These are phyloP conservation scores for Baryphthengus martii DNA, from an alignment of 2,113 vertebrate species.

Conservation along the genomic window DNA sequence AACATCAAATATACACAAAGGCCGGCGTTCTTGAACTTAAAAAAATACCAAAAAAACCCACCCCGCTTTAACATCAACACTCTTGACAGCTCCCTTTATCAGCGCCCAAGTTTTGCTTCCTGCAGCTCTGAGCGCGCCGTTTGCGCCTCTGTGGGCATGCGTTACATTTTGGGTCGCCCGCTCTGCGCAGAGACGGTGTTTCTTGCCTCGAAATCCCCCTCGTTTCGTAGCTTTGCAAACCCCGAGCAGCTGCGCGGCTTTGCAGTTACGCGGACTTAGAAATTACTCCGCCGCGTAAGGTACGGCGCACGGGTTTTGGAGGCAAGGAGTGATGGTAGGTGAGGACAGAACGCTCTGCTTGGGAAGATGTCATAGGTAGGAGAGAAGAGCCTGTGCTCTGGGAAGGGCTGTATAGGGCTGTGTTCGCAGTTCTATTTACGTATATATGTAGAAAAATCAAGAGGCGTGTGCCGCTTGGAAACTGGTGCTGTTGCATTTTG, in stretches of 20 bases:
- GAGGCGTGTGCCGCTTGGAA: not conserved
- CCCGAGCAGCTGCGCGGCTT: not conserved
- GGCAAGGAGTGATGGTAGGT: not conserved
- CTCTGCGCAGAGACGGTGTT: not conserved
- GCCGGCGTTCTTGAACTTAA: not conserved
- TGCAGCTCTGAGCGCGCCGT: not conserved
- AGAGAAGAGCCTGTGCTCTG: not conserved
- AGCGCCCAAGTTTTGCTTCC: not conserved
- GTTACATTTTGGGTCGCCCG: not conserved
- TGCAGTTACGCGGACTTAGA: not conserved
- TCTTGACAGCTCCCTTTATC: slow-evolving; percentile 42
- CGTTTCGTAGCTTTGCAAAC: not conserved
- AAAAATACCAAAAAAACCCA: not conserved
- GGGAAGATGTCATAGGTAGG: not conserved
- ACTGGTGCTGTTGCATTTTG: not conserved
- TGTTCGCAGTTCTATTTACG: not conserved
- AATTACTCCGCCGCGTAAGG: not conserved
- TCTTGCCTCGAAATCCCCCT: not conserved
- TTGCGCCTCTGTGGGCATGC: not conserved
- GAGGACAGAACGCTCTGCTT: not conserved
- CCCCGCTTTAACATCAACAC: slow-evolving; percentile 24
- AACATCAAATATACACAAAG: not conserved
- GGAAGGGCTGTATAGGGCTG: not conserved
- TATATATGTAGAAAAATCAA: not conserved
- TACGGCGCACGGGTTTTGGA: not conserved